These are phyloP conservation scores for Gavialis gangeticus DNA, from an alignment of 2,113 vertebrate species.

Conservation along the genomic window DNA sequence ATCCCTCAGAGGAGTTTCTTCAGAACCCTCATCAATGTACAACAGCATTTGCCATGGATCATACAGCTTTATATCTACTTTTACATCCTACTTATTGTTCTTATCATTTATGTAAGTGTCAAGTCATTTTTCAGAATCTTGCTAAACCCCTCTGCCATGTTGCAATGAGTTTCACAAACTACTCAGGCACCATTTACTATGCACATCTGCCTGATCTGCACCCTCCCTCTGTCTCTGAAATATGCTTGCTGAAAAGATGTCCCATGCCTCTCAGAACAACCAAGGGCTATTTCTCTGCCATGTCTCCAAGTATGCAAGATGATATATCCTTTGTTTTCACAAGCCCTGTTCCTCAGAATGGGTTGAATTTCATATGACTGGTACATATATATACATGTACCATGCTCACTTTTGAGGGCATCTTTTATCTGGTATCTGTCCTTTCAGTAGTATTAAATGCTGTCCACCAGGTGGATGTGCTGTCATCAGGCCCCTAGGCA, in stretches of 20 bases:
- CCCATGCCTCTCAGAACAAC: not conserved
- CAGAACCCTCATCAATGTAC: not conserved
- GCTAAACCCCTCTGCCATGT: too few relatives aligned
- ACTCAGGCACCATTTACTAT: not conserved
- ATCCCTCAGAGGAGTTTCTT: not conserved
- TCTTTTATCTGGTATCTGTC: not conserved
- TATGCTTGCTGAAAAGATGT: not conserved
- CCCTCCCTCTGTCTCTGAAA: not conserved
- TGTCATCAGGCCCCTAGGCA: not conserved
- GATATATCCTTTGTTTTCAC: not conserved
- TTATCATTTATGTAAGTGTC: not conserved
- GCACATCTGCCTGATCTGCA: not conserved
- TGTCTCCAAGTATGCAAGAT: not conserved
- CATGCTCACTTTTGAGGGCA: not conserved
- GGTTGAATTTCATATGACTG: not conserved
- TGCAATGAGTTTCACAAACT: too few relatives aligned
- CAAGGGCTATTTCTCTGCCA: not conserved
- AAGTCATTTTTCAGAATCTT: too few relatives aligned
- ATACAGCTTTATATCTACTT: not conserved
- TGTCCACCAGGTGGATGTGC: not conserved
- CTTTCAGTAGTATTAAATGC: not conserved
- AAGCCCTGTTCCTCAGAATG: not conserved
- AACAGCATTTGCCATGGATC: not conserved
- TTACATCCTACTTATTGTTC: not conserved
- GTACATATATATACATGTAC: not conserved